phyloP scores from a whole-genome alignment of 2,797 vertebrate species.

The Coendou prehensilis region DNA sequence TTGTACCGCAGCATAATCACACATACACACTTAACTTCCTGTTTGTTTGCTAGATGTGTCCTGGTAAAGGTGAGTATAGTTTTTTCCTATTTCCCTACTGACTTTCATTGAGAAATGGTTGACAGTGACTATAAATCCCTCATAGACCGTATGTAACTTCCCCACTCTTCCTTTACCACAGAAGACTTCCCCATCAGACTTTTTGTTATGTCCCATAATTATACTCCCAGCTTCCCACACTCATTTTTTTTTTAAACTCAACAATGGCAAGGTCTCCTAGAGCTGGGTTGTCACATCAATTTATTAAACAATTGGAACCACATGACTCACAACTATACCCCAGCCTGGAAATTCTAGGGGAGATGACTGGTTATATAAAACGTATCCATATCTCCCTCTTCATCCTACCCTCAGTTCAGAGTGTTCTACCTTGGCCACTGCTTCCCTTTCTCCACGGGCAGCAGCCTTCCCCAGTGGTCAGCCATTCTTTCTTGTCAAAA shows the following conservation, averaged over 20 bases:
- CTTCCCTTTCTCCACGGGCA: rapidly evolving
- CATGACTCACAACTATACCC: background rate
- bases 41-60: background rate
- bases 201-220: background rate
- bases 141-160: background rate
- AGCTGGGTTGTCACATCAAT: background rate
- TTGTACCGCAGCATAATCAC: background rate
- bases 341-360: background rate
- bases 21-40: background rate
- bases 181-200: background rate
- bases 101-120: background rate
- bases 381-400: background rate
- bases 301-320: background rate
- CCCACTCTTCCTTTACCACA: background rate
- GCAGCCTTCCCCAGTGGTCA: background rate
- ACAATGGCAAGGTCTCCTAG: background rate
- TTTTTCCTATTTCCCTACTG: background rate
- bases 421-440: background rate
- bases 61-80: background rate
- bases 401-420: background rate
- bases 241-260: background rate
- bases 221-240: background rate
- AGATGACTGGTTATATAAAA: background rate
- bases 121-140: background rate
- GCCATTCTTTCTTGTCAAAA: background rate